These are phyloP conservation scores for Eristalinus sepulchralis DNA, from an alignment of 2,888 invertebrate genomes.

Conservation along the genomic window DNA sequence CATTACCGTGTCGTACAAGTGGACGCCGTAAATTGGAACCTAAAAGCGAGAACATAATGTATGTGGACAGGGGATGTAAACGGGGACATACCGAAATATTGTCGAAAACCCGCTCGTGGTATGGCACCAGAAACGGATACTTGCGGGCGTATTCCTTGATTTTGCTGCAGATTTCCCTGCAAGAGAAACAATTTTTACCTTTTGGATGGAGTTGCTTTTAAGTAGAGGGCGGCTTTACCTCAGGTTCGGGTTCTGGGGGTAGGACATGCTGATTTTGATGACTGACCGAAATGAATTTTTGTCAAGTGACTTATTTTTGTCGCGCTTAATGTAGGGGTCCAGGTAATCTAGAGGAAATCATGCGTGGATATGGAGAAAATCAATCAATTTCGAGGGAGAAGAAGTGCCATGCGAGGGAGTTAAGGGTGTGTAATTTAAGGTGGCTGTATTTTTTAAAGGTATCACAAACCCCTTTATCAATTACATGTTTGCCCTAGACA, in stretches of 20 bases:
- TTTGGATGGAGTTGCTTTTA: slow-evolving; percentile 6
- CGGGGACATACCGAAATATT: slow-evolving; percentile 83
- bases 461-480: too few species aligned
- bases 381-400: neutral
- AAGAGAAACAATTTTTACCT: slow-evolving; percentile 70
- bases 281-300: slow-evolving; percentile 89
- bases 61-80: neutral
- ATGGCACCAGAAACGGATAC: slow-evolving; percentile 90
- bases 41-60: neutral
- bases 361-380: slow-evolving; percentile 61
- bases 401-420: neutral
- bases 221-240: slow-evolving; percentile 82
- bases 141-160: slow-evolving; percentile 87
- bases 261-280: slow-evolving; percentile 89
- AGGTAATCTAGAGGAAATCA: slow-evolving; percentile 84
- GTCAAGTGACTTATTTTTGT: slow-evolving; percentile 82
- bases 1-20: slow-evolving; percentile 93
- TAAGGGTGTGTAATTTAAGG: neutral
- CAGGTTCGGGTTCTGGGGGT: slow-evolving; percentile 88
- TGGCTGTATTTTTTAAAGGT: too few species aligned
- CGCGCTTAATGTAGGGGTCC: slow-evolving; percentile 85
- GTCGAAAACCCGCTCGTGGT: slow-evolving; percentile 88
- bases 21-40: slow-evolving; percentile 92
- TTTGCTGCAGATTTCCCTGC: slow-evolving; percentile 86
- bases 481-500: too few species aligned